phyloP scores from a whole-genome alignment of 2,797 vertebrate genomes.

The Prunella strophiata region DNA sequence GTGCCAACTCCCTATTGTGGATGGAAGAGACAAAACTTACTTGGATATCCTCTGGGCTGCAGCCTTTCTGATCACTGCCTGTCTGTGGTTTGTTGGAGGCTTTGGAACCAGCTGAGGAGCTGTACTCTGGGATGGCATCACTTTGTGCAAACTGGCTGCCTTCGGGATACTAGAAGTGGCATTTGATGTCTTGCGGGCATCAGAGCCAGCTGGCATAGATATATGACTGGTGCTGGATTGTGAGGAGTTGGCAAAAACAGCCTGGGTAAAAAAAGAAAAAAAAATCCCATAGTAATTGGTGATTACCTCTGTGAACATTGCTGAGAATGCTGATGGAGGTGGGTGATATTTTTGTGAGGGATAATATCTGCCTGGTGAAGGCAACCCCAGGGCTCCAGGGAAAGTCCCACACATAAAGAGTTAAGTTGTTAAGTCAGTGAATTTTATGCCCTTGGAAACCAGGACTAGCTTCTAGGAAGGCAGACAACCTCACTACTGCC shows the following conservation, averaged over 20 bases:
- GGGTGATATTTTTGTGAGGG: not conserved
- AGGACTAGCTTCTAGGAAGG: not conserved
- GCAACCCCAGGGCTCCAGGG: not conserved
- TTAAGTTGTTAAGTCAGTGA: not conserved
- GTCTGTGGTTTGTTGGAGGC: slow-evolving; percentile 77
- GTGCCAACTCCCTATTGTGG: not conserved
- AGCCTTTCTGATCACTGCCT: slow-evolving; percentile 80
- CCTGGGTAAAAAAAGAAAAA: slow-evolving; percentile 68
- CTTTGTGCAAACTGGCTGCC: slow-evolving; percentile 71
- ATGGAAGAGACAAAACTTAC: slow-evolving; percentile 80
- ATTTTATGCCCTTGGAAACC: not conserved
- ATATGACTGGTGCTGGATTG: slow-evolving; percentile 62
- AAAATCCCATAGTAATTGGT: not conserved
- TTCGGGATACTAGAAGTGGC: slow-evolving; percentile 72
- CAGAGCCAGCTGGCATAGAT: slow-evolving; percentile 61
- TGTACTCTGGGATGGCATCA: slow-evolving; percentile 63
- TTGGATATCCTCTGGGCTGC: slow-evolving; percentile 83
- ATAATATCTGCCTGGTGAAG: not conserved
- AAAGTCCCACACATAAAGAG: not conserved
- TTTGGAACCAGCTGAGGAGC: slow-evolving; percentile 73
- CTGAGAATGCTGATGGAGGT: not conserved
- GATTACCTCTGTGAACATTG: not conserved
- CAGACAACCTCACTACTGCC: not conserved
- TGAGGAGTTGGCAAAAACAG: slow-evolving; percentile 78
- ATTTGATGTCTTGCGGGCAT: slow-evolving; percentile 71